phyloP scores from a whole-genome alignment of 1,140 invertebrate genomes.

The Solen grandis region DNA sequence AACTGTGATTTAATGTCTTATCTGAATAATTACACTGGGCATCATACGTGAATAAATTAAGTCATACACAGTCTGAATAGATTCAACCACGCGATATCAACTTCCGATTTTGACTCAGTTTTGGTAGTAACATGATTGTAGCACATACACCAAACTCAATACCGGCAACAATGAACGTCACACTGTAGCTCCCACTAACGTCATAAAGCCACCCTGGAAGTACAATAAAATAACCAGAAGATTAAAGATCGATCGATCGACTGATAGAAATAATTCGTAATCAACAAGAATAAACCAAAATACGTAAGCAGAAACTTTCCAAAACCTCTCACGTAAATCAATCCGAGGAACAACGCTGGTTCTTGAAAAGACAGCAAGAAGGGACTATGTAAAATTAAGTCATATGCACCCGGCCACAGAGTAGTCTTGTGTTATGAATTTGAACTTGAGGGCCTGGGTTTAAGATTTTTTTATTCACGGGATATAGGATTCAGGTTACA shows the following conservation, averaged over 20 bases:
- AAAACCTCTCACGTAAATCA: background rate
- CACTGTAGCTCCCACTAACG: background rate
- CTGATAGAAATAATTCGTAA: no score
- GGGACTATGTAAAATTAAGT: background rate
- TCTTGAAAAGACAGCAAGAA: background rate
- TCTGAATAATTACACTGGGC: no score
- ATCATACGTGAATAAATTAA: no score
- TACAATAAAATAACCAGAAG: background rate
- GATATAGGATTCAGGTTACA: no score
- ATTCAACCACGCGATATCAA: no score
- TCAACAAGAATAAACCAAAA: background rate
- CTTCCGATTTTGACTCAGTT: no score
- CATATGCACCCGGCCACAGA: background rate
- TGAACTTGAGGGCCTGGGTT: background rate
- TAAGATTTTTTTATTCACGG: no score
- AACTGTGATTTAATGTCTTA: no score
- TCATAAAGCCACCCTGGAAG: conserved; percentile 15
- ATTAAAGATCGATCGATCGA: no score
- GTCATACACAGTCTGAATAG: no score
- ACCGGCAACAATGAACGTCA: conserved; percentile 5
- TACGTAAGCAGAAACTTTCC: background rate
- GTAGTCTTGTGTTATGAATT: background rate
- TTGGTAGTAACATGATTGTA: background rate
- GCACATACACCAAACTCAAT: background rate
- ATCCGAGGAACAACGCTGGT: background rate